A percentile compares a stretch with the other conserved stretches of the same genome.
These are phyloP conservation scores for Antheraea pernyi DNA, from an alignment of 1,140 invertebrate species.

Conservation along the genomic window DNA sequence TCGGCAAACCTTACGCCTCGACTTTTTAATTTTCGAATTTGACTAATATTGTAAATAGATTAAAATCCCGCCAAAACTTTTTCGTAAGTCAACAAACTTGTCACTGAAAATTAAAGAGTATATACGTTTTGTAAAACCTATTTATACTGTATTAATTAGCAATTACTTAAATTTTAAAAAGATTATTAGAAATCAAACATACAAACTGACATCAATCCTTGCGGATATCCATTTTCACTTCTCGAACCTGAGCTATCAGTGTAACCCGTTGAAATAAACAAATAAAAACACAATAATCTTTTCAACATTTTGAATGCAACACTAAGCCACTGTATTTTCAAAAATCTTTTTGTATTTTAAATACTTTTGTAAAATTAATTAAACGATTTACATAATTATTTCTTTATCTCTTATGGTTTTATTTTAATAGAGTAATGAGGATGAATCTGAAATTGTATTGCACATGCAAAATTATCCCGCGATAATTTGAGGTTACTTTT, in stretches of 20 bases:
- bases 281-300: conserved; percentile 16
- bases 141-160: no score
- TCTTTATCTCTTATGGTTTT: background rate
- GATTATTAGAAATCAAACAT: conserved; percentile 12
- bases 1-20: no score
- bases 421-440: background rate
- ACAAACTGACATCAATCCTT: conserved; percentile 64
- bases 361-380: no score
- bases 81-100: no score
- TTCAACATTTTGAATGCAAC: conserved; percentile 11
- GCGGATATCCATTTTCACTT: conserved; percentile 52
- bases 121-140: no score
- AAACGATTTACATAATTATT: background rate
- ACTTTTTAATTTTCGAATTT: no score
- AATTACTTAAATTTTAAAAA: no score
- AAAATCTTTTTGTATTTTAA: no score
- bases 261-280: conserved; percentile 21
- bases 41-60: no score
- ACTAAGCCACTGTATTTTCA: background rate
- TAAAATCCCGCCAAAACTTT: no score
- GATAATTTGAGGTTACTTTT: background rate
- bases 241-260: conserved; percentile 27
- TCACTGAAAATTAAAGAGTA: no score
- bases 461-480: background rate
- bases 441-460: background rate